Base-by-base conservation (phyloP, 2,888 invertebrate species). In the Nysson spinosus region DNA sequence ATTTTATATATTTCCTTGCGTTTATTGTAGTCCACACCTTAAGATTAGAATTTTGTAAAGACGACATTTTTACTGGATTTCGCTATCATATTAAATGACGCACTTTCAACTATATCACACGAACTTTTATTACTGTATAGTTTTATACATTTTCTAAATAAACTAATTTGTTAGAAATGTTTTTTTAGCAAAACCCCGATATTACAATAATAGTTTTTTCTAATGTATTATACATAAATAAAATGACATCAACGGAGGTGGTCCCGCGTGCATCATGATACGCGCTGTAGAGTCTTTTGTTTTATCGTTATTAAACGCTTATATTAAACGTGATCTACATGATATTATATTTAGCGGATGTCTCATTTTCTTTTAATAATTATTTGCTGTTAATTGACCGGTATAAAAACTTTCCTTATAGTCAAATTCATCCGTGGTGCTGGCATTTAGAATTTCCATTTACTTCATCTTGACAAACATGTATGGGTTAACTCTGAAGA, bases 111-210 rank as follows among this genome's bases (percentile, higher is more conserved):
- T 58, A 49, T 26, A 49, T 63, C 35, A 12, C 22, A 24, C 35
- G 17, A 62, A 39, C 49, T 71, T 72, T 72, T 67, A 51, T 62
- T 55, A 51, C 46, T 26, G 20, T 30, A 42, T n/a, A 75, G 20
- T 67, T 74, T 74, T 78, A 75, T 78, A 78, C 58, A 62, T 49
- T 75, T 75, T 75, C 69, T 67, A 72, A 75, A 64, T 71, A 76
- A 75, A 78, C 46, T 32, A 34, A 63, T 72, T 54, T 72, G 57
- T 78, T 75, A 56, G 67, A 58, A 61, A 40, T 55, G 46, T 19
- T 42, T 50, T 42, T 34, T 40, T 22, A 46, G n/a, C n/a, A n/a
- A n/a, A n/a, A n/a, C n/a, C n/a, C n/a, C n/a, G n/a, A n/a, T n/a
- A n/a, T n/a, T n/a, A n/a, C n/a, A n/a, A n/a, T n/a, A n/a, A n/a